These are phyloP conservation scores for Caenorhabditis becei DNA, from an alignment of 2,888 invertebrate genomes.

Conservation along the genomic window DNA sequence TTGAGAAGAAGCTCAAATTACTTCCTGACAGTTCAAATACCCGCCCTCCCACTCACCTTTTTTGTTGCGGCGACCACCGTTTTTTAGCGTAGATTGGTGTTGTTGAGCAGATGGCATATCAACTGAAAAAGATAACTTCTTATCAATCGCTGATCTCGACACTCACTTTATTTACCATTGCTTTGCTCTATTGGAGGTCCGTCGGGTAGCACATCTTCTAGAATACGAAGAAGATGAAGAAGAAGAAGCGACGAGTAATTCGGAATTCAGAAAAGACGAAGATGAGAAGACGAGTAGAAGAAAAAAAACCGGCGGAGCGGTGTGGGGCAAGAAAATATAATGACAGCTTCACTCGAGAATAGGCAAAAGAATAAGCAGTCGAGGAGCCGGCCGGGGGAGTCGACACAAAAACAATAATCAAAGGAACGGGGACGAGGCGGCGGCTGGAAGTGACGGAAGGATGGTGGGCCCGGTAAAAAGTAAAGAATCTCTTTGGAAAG, in stretches of 20 bases:
- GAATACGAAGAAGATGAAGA: conserved; percentile 14
- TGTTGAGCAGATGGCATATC: conserved; percentile 65
- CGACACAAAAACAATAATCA: conserved; percentile 35
- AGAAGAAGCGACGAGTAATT: background rate
- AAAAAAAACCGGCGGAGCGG: background rate
- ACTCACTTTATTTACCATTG: conserved; percentile 60
- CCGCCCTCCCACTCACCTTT: conserved; percentile 40
- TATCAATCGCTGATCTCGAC: background rate
- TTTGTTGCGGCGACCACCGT: conserved; percentile 58
- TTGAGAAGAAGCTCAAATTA: no score
- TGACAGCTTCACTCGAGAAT: conserved; percentile 32
- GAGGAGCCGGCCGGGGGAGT: background rate
- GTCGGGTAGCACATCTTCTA: conserved; percentile 48
- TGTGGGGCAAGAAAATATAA: conserved; percentile 36
- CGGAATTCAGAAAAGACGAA: conserved; percentile 11
- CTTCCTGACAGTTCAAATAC: background rate
- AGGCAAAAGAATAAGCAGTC: conserved; percentile 22
- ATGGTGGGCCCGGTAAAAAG: background rate
- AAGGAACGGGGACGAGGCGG: background rate
- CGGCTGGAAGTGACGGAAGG: background rate
- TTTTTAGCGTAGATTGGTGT: conserved; percentile 65
- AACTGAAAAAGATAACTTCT: conserved; percentile 33
- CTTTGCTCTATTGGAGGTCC: conserved; percentile 43
- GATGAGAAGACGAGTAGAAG: conserved; percentile 7
- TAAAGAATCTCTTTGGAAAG: conserved; percentile 6